These are phyloP conservation scores for Brachionus plicatilis DNA, from an alignment of 1,140 invertebrate species.

Conservation along the genomic window DNA sequence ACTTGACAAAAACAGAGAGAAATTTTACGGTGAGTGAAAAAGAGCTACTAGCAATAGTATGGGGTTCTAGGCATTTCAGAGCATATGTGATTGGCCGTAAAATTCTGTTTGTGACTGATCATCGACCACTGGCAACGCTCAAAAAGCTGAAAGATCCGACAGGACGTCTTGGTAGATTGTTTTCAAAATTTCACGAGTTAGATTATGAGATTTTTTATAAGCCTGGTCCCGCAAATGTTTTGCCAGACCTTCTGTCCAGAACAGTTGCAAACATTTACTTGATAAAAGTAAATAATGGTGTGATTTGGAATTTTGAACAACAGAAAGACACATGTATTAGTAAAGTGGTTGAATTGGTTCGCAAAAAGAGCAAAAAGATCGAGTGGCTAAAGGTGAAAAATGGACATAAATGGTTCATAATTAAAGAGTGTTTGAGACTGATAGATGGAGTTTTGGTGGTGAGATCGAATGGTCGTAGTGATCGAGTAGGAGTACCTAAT, in stretches of 20 bases:
- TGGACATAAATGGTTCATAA: neutral
- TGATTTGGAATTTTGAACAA: no score
- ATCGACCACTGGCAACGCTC: neutral
- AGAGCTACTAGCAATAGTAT: neutral
- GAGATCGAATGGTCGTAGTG: neutral
- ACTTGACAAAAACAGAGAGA: neutral
- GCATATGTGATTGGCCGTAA: neutral
- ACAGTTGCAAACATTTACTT: neutral
- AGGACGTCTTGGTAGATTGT: neutral
- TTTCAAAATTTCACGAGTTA: neutral
- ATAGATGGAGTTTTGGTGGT: neutral
- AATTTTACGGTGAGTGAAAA: conserved; percentile 1
- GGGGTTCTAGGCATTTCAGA: neutral
- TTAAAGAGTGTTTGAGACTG: neutral
- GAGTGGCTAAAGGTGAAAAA: neutral
- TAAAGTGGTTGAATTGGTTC: neutral
- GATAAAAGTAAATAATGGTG: neutral
- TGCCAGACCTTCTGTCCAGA: neutral
- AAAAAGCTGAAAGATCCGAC: neutral
- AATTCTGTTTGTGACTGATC: neutral
- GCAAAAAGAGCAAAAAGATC: neutral
- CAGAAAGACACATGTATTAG: neutral
- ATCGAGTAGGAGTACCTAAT: neutral
- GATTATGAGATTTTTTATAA: neutral
- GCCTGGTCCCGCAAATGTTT: neutral